phyloP scores from a whole-genome alignment of 2,113 vertebrate species.

The Protobothrops flavoviridis region DNA sequence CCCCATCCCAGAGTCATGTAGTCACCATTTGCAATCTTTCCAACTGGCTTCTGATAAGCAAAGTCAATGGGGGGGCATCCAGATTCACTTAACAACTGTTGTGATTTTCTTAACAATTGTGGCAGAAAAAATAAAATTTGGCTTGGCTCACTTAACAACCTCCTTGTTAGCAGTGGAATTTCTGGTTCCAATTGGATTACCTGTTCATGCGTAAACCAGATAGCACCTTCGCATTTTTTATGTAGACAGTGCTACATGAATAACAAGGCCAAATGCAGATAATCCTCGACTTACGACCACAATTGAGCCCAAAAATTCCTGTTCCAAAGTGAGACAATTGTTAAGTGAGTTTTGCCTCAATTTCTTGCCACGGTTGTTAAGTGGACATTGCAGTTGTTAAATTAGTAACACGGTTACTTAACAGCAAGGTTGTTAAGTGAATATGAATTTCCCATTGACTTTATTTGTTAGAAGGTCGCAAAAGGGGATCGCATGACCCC shows the following conservation, averaged over 20 bases:
- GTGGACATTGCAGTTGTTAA: not conserved
- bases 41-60: not conserved
- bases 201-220: not conserved
- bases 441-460: not conserved
- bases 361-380: not conserved
- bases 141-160: not conserved
- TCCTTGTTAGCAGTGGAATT: not conserved
- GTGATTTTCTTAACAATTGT: not conserved
- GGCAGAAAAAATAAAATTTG: not conserved
- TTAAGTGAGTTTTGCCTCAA: not conserved
- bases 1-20: not conserved
- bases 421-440: not conserved
- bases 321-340: not conserved
- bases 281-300: not conserved
- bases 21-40: not conserved
- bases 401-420: not conserved
- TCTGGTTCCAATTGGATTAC: not conserved
- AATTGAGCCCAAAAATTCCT: not conserved
- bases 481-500: not conserved
- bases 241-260: not conserved
- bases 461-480: not conserved
- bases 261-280: not conserved
- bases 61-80: not conserved
- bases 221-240: not conserved
- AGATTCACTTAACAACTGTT: not conserved